Evolutionary conservation across 37 sponge, comb jelly and placozoan genomes (phyloP).

Genomic region (Halisarca cf. caerulea): DNA sequence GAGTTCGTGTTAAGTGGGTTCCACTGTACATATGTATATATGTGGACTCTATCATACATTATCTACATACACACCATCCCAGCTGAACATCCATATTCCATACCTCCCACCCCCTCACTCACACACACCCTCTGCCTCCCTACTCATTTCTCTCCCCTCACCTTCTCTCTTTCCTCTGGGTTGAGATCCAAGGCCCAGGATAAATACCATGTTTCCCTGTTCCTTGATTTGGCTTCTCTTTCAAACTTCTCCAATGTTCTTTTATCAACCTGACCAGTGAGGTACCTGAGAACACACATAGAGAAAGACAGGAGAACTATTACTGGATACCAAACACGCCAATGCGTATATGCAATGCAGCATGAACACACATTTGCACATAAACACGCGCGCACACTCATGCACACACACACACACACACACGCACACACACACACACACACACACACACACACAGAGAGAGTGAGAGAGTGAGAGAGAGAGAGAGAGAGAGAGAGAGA

Average conservation of each 20-base stretch:
- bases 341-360: neutral
- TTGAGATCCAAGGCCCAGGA: constrained; percentile 99
- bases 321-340: neutral
- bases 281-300: constrained; percentile 54
- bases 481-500: neutral
- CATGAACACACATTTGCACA: neutral
- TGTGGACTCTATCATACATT: no score
- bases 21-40: no score
- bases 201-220: constrained; percentile 98
- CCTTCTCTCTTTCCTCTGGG: constrained; percentile 97
- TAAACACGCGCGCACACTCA: neutral
- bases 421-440: neutral
- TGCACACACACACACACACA: neutral
- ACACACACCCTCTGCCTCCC: no score
- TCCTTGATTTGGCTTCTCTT: constrained; percentile 97
- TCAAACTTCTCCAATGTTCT: constrained; percentile 99
- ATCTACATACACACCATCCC: no score
- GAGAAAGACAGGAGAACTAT: neutral
- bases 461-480: neutral
- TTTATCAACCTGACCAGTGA: constrained; percentile 97
- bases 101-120: neutral
- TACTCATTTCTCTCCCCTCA: constrained; percentile 3
- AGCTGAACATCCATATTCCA: no score
- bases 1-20: no score
- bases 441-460: neutral